Base-by-base conservation (phyloP, 2,888 invertebrate species). In the Rhodophaea formosa region DNA sequence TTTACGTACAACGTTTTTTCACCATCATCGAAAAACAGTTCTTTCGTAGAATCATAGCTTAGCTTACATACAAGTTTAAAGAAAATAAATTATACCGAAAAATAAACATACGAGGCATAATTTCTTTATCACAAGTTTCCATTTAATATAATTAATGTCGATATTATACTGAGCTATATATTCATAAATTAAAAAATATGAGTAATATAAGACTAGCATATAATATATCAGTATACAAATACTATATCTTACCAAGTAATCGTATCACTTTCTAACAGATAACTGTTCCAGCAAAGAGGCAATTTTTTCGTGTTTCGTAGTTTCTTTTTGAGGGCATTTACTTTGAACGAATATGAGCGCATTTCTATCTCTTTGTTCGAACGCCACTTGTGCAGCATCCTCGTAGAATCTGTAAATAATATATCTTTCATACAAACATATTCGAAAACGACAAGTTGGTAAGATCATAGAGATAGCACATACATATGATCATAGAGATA, bases 381-480 rank as follows among this genome's bases (percentile, higher is more conserved):
- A 94, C 0, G 97, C 97, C 35, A 94, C 92, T 70, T 94, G 93
- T 0, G 95, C 95, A 7, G 97, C 97, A 77, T 97, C 96, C 63
- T 95, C 94, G 64, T 94, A 93, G 79, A 94, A 93, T 54, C 97
- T 97, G 81, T 58, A 61, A 62, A 59, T 64, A 51, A 59, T 49
- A 52, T 8, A 39, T 42, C 16, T 14, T 16, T 44, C 10, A 32
- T 6, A 32, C 3, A 23, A 23, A 23, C 5, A 5, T 3, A n/a
- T n/a, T n/a, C n/a, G n/a, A n/a, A n/a, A n/a, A n/a, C n/a, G n/a
- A n/a, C n/a, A n/a, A n/a, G n/a, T n/a, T n/a, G n/a, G n/a, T n/a
- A n/a, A n/a, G n/a, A n/a, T n/a, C n/a, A n/a, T n/a, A n/a, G n/a
- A 30, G 30, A 3, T 30, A 30, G 30, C 7, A 30, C 7, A 30